These are phyloP conservation scores for Xanthia icteritia DNA, from an alignment of 2,888 invertebrate genomes.

Conservation along the genomic window DNA sequence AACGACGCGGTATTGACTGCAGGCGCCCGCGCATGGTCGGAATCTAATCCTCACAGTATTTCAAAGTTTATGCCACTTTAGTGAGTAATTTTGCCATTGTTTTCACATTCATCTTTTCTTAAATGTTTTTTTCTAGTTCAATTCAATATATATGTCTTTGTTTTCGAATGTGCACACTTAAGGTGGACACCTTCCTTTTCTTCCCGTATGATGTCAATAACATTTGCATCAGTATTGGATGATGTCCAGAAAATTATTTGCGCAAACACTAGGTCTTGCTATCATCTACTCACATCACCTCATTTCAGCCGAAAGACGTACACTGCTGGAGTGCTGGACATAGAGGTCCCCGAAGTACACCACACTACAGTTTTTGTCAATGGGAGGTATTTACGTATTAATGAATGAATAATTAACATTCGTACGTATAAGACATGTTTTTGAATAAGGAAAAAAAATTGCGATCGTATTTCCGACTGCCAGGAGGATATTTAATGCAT, in stretches of 20 bases:
- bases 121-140: background rate
- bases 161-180: background rate
- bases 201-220: background rate
- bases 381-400: background rate
- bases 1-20: constrained; percentile 72
- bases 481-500: constrained; percentile 1
- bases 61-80: constrained; percentile 44
- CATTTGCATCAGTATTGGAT: too few species aligned
- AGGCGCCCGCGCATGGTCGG: constrained; percentile 70
- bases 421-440: background rate
- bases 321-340: too few species aligned
- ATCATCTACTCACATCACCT: background rate
- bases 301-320: too few species aligned
- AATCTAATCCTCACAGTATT: constrained; percentile 57
- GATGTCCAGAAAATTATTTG: background rate
- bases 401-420: background rate
- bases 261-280: too few species aligned
- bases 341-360: too few species aligned
- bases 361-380: background rate
- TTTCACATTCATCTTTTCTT: background rate
- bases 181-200: background rate
- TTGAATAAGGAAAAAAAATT: constrained; percentile 15
- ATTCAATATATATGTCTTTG: background rate
- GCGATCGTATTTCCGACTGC: background rate
- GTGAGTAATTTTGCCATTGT: constrained; percentile 25